Base-by-base conservation (phyloP, 2,113 vertebrate genomes). In the Dipodomys ordii region DNA sequence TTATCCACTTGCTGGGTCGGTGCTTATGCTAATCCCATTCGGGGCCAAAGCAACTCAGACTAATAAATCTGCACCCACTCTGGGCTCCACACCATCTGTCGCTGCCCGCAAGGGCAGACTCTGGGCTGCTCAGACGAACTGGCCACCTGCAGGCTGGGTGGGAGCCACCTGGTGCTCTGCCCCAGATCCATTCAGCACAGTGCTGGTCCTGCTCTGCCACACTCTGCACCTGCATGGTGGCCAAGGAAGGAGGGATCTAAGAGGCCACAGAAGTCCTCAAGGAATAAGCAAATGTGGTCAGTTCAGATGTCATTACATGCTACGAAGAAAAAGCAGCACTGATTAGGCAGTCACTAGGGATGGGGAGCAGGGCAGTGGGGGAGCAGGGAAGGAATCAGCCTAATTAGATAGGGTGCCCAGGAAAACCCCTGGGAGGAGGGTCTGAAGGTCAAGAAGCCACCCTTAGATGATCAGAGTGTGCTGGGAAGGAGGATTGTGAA, bases 21-120 rank as follows among this genome's bases (percentile, higher is more conserved):
- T 57, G 77, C 90, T 96, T 95, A 95, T 68, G 79, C 93, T 97
- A 96, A 96, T 96, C 95, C 96, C 87, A 88, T 96, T 96, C 92
- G 7, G 15, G 92, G 93, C 60, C 84, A 94, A 96, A 92, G 88
- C 94, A 89, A 94, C 96, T 83, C 92, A 78, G 93, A 94, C 95
- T 88, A 90, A 92, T 94, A 91, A 88, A 96, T 80, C 71, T 7
- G 3, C 0, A 8, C 84, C 88, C 89, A 35, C 80, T 46, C 44
- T 28, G 49, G 78, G 80, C 46, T 79, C 79, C 28, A 30, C 20
- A 78, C 95, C 96, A 94, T 96, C 96, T 97, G 97, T 93, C 53
- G 62, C 62, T 23, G 28, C 30, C 77, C 44, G 49, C 4, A 32
- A 64, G 71, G 32, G 27, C 57, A 23, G 84, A 18, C 84, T 44